Evolutionary conservation across 37 sponge, comb jelly and placozoan species (phyloP).

Genomic region (Tethya wilhelma): DNA sequence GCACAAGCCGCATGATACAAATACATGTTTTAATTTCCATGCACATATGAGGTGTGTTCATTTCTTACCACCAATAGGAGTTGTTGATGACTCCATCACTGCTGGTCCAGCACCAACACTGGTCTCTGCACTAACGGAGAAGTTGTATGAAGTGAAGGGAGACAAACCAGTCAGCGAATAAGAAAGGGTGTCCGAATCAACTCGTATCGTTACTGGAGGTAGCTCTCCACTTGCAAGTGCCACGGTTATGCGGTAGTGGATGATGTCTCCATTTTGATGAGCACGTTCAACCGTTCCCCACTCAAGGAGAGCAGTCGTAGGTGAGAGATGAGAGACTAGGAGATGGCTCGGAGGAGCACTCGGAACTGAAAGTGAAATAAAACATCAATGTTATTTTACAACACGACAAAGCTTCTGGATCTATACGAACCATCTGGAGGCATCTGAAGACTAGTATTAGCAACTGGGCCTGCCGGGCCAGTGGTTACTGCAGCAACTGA

Average conservation of each 20-base stretch:
- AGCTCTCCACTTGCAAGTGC: not conserved
- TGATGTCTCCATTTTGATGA: conserved; percentile 35
- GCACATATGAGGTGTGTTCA: not conserved
- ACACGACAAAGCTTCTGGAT: too few relatives aligned
- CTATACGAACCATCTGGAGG: conserved; percentile 12
- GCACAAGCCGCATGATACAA: not conserved
- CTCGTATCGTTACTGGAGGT: not conserved
- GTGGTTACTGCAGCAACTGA: conserved; percentile 37
- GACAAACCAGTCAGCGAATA: not conserved
- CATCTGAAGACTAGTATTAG: not conserved
- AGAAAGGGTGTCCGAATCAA: not conserved
- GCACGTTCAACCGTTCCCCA: not conserved
- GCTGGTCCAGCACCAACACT: not conserved
- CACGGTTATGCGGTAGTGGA: conserved; percentile 10
- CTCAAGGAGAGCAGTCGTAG: not conserved
- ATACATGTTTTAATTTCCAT: not conserved
- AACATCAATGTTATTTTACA: too few relatives aligned
- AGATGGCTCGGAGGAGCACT: not conserved
- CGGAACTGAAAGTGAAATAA: not conserved
- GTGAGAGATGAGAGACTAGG: not conserved
- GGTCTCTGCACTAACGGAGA: conserved; percentile 4
- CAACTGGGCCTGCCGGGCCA: conserved; percentile 26
- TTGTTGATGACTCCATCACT: not conserved
- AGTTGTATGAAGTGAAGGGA: not conserved
- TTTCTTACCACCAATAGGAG: conserved; percentile 6